phyloP scores from a whole-genome alignment of 2,113 vertebrate species.

The Heloderma charlesbogerti region DNA sequence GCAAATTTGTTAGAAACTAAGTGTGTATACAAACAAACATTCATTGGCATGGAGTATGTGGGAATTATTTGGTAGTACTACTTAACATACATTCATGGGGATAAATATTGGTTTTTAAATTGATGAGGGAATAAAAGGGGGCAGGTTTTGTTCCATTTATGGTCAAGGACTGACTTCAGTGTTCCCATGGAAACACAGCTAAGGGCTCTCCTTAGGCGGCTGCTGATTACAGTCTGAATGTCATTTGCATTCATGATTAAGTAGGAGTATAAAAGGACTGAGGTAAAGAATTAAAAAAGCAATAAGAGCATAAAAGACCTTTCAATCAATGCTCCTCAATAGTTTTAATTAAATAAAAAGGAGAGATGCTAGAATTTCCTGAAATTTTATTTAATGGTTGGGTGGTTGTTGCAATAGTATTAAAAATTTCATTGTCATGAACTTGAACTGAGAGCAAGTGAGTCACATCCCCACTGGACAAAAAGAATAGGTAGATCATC shows the following conservation, averaged over 20 bases:
- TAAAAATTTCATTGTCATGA: constrained; percentile 39
- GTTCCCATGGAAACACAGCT: constrained; percentile 80
- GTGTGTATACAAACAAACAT: neutral
- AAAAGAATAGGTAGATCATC: constrained; percentile 31
- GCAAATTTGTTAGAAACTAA: neutral
- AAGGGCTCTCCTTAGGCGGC: constrained; percentile 72
- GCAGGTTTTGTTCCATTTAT: constrained; percentile 66
- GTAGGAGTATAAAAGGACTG: constrained; percentile 74
- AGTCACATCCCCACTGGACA: constrained; percentile 17
- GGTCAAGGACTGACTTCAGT: constrained; percentile 76
- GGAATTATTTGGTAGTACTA: constrained; percentile 7
- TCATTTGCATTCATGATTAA: constrained; percentile 84
- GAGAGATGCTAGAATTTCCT: constrained; percentile 59
- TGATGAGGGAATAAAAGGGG: neutral
- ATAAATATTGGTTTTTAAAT: constrained; percentile 21
- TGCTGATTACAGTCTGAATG: constrained; percentile 82
- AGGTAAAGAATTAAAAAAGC: constrained; percentile 74
- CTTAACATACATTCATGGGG: accelerated
- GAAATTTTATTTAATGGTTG: constrained; percentile 68
- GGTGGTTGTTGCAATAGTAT: constrained; percentile 45
- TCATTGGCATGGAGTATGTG: neutral
- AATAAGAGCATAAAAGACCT: constrained; percentile 78
- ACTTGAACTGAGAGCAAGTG: constrained; percentile 20
- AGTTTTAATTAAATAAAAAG: constrained; percentile 79
- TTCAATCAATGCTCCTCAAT: constrained; percentile 76